Base-by-base conservation (phyloP, 2,113 vertebrate species). In the Ailuropoda melanoleuca region DNA sequence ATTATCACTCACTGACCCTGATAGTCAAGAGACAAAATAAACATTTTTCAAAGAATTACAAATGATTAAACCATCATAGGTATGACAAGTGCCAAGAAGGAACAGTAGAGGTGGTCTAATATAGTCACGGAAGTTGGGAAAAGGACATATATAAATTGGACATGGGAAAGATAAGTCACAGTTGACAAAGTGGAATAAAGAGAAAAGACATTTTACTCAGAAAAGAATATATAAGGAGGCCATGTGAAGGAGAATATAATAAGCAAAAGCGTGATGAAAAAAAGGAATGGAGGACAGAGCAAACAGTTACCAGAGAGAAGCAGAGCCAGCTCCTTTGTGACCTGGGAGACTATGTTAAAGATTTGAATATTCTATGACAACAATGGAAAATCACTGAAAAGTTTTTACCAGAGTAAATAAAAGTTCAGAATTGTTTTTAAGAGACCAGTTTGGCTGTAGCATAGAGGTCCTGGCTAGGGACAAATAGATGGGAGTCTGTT, bases 341-440 rank as follows among this genome's bases (percentile, higher is more conserved):
- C 46, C 23, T 31, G 21, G 6, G n/a, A 70, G 8, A 26, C 8
- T 39, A 23, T 34, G 6, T 64, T 88, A 43, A 91, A 17, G 53
- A 77, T 70, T 23, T 93, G 4, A 31, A 21, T 56, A 75, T 64
- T 94, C 74, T 46, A 88, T 72, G 77, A 85, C 21, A 53, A 1
- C 11, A 37, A 53, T 60, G 12, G 31, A 96, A 95, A 82, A 72
- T 81, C n/a, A 81, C 46, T 93, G 50, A 55, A 72, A 70, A 6
- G 0, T 78, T 78, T 93, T 93, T 83, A 74, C 6, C 8, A 55
- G 17, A 31, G 37, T 68, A 81, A 88, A 75, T 96, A 77, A 94
- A 60, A 43, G 39, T 50, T 94, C 19, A 90, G 24, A 83, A 50
- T 31, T 92, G 12, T 84, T 96, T 93, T 92, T 66, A 92, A 62